A percentile compares a stretch with the other conserved stretches of the same genome.
Conservation (phyloP, 1,140 invertebrate genomes). For the Anagrus nilaparvatae region DNA sequence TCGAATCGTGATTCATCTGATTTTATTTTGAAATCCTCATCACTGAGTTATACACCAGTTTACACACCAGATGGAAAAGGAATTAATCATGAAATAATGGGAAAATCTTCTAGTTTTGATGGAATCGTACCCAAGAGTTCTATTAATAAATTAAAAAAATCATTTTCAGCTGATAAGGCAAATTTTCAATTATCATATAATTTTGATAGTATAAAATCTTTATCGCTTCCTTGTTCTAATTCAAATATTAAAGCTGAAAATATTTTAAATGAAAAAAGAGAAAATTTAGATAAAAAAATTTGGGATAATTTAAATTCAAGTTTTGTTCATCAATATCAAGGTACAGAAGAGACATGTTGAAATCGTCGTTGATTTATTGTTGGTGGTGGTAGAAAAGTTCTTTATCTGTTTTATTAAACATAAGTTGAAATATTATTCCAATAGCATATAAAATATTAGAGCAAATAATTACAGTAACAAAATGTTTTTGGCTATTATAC, state of each 20-base stretch:
- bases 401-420: no score
- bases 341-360: conserved; percentile 34
- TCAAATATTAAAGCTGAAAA: conserved; percentile 20
- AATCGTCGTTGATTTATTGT: no score
- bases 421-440: no score
- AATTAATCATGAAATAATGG: conserved; percentile 21
- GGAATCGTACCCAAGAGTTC: no score
- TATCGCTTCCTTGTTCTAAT: conserved; percentile 32
- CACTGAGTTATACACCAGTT: conserved; percentile 26
- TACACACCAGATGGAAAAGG: conserved; percentile 22
- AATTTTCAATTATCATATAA: conserved; percentile 26
- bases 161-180: conserved; percentile 21
- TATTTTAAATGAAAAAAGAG: conserved; percentile 24
- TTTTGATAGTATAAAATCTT: conserved; percentile 29
- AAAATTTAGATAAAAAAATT: conserved; percentile 24
- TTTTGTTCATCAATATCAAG: conserved; percentile 37
- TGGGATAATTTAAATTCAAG: conserved; percentile 35
- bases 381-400: no score
- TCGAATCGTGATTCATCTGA: conserved; percentile 24
- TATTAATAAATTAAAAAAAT: conserved; percentile 23
- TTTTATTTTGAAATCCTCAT: conserved; percentile 24
- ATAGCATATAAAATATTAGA: no score
- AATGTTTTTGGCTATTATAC: no score
- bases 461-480: no score
- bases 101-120: no score